Evolutionary conservation across 2,113 vertebrate species (phyloP).

Genomic region (Perca fluviatilis): DNA sequence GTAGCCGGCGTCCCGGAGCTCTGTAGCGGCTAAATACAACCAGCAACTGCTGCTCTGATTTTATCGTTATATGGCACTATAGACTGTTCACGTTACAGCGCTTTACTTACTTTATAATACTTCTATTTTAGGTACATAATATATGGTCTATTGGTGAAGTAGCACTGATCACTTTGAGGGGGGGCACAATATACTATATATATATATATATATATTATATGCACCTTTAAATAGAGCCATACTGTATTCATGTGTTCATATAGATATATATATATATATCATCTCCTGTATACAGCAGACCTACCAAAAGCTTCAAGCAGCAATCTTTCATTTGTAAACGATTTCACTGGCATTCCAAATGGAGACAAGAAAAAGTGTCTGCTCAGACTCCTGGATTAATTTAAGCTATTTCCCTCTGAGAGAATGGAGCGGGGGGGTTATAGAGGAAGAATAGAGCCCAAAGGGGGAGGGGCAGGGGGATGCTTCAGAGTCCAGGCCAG

Average conservation of each 20-base stretch:
- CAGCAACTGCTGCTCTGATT: no score
- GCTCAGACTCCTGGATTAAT: constrained; percentile 84
- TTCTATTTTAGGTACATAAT: no score
- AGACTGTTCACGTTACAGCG: no score
- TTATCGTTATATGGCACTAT: no score
- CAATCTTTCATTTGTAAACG: constrained; percentile 41
- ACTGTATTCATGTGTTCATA: constrained; percentile 15
- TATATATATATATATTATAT: no score
- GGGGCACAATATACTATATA: no score
- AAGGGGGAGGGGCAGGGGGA: constrained; percentile 16
- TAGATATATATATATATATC: no score
- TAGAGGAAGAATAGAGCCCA: constrained; percentile 34
- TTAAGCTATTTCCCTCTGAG: constrained; percentile 79
- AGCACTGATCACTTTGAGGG: no score
- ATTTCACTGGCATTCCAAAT: constrained; percentile 59
- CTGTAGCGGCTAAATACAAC: no score
- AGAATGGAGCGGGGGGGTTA: constrained; percentile 23
- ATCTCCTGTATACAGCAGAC: constrained; percentile 1
- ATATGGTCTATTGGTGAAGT: no score
- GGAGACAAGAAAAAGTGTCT: constrained; percentile 56
- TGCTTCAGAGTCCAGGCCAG: constrained; percentile 80
- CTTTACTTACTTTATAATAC: no score
- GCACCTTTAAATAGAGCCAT: not conserved
- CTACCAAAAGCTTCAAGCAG: not conserved
- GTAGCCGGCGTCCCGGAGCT: no score